phyloP scores from a whole-genome alignment of 2,797 vertebrate species.

The Coendou prehensilis region DNA sequence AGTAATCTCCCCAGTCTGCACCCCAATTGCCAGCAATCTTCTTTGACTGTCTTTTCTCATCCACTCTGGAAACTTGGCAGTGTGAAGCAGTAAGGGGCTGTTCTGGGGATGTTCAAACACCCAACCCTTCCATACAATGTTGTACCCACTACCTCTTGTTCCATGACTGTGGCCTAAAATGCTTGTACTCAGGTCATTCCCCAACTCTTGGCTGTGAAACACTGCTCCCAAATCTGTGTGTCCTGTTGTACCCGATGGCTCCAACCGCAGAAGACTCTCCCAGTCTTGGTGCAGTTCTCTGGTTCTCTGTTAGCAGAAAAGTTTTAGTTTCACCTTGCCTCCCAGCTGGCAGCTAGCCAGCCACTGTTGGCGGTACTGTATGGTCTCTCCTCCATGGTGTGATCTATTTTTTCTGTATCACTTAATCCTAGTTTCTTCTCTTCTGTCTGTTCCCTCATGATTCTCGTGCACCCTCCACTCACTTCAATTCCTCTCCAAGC shows the following conservation, averaged over 20 bases:
- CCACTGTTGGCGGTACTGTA: neutral
- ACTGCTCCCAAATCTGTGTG: neutral
- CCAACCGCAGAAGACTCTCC: neutral
- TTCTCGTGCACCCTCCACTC: neutral
- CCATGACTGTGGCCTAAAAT: neutral
- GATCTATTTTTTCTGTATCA: neutral
- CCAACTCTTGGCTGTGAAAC: neutral
- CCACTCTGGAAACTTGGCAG: neutral
- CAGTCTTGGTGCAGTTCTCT: neutral
- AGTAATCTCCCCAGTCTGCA: neutral
- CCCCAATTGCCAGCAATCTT: neutral
- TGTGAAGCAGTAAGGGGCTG: neutral
- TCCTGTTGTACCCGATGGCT: neutral
- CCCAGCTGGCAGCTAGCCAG: neutral
- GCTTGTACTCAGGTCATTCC: neutral
- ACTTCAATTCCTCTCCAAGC: neutral
- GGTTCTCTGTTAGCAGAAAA: neutral
- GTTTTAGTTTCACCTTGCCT: neutral
- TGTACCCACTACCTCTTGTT: neutral
- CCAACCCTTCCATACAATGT: neutral
- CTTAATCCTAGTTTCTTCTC: neutral
- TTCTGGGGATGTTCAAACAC: neutral
- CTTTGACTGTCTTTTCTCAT: neutral
- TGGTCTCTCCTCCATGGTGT: neutral
- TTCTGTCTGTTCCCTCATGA: neutral